Base-by-base conservation (phyloP, 2,113 vertebrate genomes). In the Gallinago media region DNA sequence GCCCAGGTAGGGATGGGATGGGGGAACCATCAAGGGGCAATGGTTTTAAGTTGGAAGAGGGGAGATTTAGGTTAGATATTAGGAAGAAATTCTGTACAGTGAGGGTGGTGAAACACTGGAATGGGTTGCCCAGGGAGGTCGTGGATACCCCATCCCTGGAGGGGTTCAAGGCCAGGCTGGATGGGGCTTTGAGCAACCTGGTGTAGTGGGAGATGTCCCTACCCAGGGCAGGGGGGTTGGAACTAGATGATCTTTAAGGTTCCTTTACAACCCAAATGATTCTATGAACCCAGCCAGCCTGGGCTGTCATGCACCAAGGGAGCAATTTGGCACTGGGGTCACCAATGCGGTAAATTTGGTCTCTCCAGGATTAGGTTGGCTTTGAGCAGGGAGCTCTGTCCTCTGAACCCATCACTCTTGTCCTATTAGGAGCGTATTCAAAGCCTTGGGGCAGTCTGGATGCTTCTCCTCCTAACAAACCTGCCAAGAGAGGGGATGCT, bases 341-440 rank as follows among this genome's bases (percentile, higher is more conserved):
- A 0, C 0, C 0, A 40, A 5, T 0, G 9, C 2, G 4, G 29
- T 26, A 25, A 46, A 58, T 63, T 23, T 2, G 2, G 5, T 67
- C 11, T 66, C 42, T 74, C 9, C 0, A 18, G 21, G 46, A 9
- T 80, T 18, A 58, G 63, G 65, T 9, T 92, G 40, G 86, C 27
- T 78, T 52, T 40, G 73, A 56, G 23, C 3, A 4, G 19, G 31
- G 75, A 42, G 27, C 36, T 54, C 19, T 44, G 14, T 61, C 61
- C 27, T 94, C 21, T 8, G 71, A 74, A 59, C 50, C 63, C 32
- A 19, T 70, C 2, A 0, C 13, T 58, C 38, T 44, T 49, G 23
- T 74, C n/a, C 42, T 59, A 0, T 38, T 68, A 63, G 88, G 61
- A 72, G 34, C 8, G 1, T 12, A 5, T 52, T 85, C 36, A 20